Evolutionary conservation across 1,140 invertebrate species (phyloP), one percentile per base, ranked within the genome.

Genomic region (Drosophila carrolli): DNA sequence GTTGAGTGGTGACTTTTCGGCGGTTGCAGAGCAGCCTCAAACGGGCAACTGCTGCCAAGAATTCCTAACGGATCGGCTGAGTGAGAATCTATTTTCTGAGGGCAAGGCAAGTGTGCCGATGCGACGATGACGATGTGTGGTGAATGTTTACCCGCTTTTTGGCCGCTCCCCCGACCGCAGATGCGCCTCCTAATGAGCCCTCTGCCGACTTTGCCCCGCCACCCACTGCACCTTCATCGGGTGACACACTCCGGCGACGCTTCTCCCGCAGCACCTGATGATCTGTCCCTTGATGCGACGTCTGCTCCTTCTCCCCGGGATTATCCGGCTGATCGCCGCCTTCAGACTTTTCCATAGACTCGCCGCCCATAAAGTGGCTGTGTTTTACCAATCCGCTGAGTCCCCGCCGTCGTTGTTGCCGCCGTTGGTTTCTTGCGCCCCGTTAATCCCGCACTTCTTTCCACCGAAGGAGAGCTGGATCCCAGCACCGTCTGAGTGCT

Each of bases 91-190:
- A 68, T 68, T 70, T 55, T 55, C 63, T 47, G 16, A 27, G 14
- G 27, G 13, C 37, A 27, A 40, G 23, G 23, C 50, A 27, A 47
- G 62, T 32, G 58, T 62, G 57, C 23, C 57, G 35, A 68, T 47
- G 41, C 41, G 41, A 47, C 41, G 43, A 23, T 61, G 51, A 14
- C n/a, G 43, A 14, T 35, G 19, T 59, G 41, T 79, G 60, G 47
- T 71, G 35, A 51, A 32, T 70, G 59, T 81, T 84, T 84, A 84
- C 81, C 82, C 82, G 78, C 74, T 84, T 84, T 53, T 81, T 75
- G 4, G 32, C 23, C 57, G 38, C 38, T 9, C 11, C 9, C 27
- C 23, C 65, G 35, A 19, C 50, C 61, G 37, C 27, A 40, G 41
- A 10, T 40, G 47, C 11, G 53, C 48, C 48, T 10, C 47, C 38